Conservation (phyloP, 2,797 vertebrate species). For the Ara ararauna region DNA sequence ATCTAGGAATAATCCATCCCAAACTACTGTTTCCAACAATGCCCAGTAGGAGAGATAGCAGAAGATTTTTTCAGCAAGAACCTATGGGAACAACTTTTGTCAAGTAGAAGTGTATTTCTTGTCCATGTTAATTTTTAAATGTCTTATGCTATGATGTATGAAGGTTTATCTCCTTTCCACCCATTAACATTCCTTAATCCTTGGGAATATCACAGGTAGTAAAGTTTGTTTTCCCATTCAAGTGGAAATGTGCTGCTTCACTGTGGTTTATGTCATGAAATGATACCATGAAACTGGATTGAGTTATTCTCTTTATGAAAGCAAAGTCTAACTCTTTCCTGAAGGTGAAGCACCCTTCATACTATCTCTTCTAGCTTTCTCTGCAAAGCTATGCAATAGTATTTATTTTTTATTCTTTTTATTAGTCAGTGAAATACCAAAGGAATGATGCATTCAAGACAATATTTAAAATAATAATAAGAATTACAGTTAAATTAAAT, state of each 20-base stretch:
- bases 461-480: not conserved
- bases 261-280: not conserved
- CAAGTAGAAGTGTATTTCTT: not conserved
- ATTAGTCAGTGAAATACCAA: not conserved
- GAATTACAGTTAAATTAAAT: conserved; percentile 29
- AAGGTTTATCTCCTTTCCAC: conserved; percentile 36
- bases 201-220: not conserved
- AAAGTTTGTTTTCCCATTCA: conserved; percentile 20
- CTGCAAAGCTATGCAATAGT: not conserved
- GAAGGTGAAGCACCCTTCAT: not conserved
- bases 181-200: conserved; percentile 24
- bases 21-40: not conserved
- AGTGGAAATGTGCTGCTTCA: not conserved
- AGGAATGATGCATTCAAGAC: not conserved
- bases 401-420: not conserved
- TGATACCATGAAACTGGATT: not conserved
- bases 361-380: not conserved
- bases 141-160: conserved; percentile 24
- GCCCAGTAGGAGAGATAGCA: not conserved
- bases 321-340: not conserved
- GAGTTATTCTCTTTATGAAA: conserved; percentile 1
- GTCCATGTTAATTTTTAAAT: not conserved
- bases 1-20: not conserved
- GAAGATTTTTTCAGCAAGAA: not conserved
- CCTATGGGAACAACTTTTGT: not conserved